A percentile compares a stretch with the other conserved stretches of the same genome.
phyloP scores from a whole-genome alignment of 2,113 vertebrate species.

The Eurystomus gularis region DNA sequence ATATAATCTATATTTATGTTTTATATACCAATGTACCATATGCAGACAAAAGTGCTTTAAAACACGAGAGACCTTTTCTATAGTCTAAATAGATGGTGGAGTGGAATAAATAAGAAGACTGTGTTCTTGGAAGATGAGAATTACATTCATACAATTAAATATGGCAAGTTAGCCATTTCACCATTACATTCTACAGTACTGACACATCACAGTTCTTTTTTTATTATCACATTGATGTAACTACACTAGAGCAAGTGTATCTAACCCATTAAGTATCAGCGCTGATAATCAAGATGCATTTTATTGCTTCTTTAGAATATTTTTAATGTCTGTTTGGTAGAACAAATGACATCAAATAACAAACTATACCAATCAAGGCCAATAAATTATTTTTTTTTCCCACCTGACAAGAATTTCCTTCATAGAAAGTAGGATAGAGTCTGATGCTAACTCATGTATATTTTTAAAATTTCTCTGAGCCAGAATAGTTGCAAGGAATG shows the following conservation, averaged over 20 bases:
- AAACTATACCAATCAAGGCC: neutral
- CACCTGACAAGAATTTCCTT: neutral
- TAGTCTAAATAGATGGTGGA: neutral
- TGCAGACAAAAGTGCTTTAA: neutral
- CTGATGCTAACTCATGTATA: neutral
- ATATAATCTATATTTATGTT: neutral
- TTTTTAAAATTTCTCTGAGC: neutral
- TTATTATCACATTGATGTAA: neutral
- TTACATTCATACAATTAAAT: constrained; percentile 6
- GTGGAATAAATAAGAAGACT: neutral
- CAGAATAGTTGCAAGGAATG: constrained; percentile 18
- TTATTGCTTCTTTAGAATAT: neutral
- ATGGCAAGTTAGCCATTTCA: neutral
- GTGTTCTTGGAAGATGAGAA: neutral
- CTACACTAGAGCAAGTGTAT: neutral
- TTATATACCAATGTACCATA: neutral
- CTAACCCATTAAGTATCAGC: neutral
- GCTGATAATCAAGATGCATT: neutral
- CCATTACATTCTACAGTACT: neutral
- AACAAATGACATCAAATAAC: neutral
- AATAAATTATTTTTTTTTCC: neutral
- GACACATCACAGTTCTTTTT: neutral
- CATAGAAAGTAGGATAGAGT: neutral
- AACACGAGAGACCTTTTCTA: neutral
- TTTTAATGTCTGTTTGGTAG: neutral